phyloP scores from a whole-genome alignment of 2,888 invertebrate species.

The Hyalella azteca region DNA sequence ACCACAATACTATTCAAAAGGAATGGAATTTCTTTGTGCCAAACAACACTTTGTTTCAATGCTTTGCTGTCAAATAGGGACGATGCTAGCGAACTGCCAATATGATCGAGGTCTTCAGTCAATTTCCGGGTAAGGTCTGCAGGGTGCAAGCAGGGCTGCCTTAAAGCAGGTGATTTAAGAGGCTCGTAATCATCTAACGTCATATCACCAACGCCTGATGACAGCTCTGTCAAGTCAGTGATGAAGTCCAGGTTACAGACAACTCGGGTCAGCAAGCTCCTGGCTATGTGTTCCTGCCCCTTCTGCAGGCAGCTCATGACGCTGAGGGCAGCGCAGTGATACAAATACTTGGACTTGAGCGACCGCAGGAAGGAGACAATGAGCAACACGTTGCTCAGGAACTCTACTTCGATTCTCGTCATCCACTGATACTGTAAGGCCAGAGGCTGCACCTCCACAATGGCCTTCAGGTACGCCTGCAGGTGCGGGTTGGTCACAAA shows the following conservation, averaged over 20 bases:
- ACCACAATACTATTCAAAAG: constrained; percentile 47
- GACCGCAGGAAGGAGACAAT: constrained; percentile 27
- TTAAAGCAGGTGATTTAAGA: constrained; percentile 51
- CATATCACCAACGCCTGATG: constrained; percentile 38
- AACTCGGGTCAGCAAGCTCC: constrained; percentile 40
- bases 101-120: constrained; percentile 21
- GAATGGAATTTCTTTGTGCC: constrained; percentile 47
- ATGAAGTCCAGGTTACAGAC: constrained; percentile 41
- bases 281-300: constrained; percentile 52
- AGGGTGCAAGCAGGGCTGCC: constrained; percentile 45
- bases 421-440: constrained; percentile 49
- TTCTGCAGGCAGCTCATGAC: constrained; percentile 49
- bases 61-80: constrained; percentile 40
- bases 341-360: constrained; percentile 35
- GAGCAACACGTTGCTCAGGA: constrained; percentile 40
- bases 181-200: constrained; percentile 47
- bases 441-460: not conserved
- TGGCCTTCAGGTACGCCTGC: constrained; percentile 13
- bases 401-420: constrained; percentile 47
- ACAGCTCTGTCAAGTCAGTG: constrained; percentile 44
- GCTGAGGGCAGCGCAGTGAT: constrained; percentile 45
- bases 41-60: constrained; percentile 44
- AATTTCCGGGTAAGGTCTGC: constrained; percentile 42
- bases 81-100: constrained; percentile 38
- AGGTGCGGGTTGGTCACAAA: constrained; percentile 41